These are phyloP conservation scores for Nezara viridula DNA, from an alignment of 2,888 invertebrate species.

Conservation along the genomic window DNA sequence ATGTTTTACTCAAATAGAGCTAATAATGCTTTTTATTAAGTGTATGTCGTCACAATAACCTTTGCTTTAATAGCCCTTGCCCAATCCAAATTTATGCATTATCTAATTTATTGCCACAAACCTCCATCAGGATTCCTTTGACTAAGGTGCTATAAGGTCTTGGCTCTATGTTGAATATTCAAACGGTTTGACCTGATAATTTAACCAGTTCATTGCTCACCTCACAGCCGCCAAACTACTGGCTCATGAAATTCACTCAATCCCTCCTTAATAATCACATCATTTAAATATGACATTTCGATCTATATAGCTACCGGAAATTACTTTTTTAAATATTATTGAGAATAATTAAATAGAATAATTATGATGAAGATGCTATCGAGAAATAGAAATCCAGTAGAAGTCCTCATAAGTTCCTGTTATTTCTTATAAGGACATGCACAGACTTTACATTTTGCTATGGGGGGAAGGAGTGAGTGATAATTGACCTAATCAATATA, in stretches of 20 bases:
- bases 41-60: neutral
- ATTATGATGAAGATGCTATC: too few relatives aligned
- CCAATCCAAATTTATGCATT: neutral
- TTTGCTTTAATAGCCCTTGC: neutral
- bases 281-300: neutral
- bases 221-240: neutral
- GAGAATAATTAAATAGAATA: too few relatives aligned
- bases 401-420: too few relatives aligned
- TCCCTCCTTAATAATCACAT: neutral
- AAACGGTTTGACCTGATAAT: neutral
- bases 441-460: too few relatives aligned
- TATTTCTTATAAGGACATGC: too few relatives aligned
- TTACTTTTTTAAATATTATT: too few relatives aligned
- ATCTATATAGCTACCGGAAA: too few relatives aligned
- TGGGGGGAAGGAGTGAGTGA: too few relatives aligned
- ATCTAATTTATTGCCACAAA: slow-evolving; percentile 15
- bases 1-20: too few relatives aligned
- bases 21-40: neutral
- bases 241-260: neutral
- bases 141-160: neutral
- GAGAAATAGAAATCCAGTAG: too few relatives aligned
- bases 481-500: too few relatives aligned
- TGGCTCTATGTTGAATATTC: slow-evolving; percentile 1
- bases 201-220: slow-evolving; percentile 4
- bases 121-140: neutral